Base-by-base conservation (phyloP, 2,888 invertebrate genomes). In the Tachystola acroxantha region DNA sequence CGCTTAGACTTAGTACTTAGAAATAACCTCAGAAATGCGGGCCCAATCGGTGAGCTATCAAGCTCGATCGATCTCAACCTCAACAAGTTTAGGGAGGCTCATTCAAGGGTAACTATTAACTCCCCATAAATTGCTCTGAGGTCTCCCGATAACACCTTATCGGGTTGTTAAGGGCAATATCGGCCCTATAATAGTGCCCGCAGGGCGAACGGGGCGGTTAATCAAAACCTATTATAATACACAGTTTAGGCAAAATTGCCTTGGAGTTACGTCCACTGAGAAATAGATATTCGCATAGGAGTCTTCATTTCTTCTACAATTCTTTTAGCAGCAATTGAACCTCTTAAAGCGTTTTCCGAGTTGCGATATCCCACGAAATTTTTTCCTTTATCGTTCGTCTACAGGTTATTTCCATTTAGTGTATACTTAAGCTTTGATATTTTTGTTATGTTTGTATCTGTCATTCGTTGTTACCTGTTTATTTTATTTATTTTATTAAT, bases 71-170 rank as follows among this genome's bases (percentile, higher is more conserved):
- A 32, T 41, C 31, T 19, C 30, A 22, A 27, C 35, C 12, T 33
- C 11, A 32, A 28, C 36, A 31, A 36, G 25, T 32, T 19, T 16
- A 6, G 27, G 22, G 34, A 10, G 16, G 22, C 22, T 22, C 63
- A 66, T 69, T 65, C 61, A 69, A 68, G 76, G 74, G 72, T 70
- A 62, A 64, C 78, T 69, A 76, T 81, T 74, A 79, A 72, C 75
- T 74, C 65, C 56, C 69, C 64, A 76, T 80, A 78, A 81, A 79
- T 77, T 69, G 73, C 54, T 59, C 59, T 52, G 60, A 67, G 72
- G 75, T 60, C 60, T 56, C 48, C 70, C 65, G 81, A 81, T 80
- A 80, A 67, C 77, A 72, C 74, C 68, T 78, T 80, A 81, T 81
- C 82, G 76, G 70, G 70, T 65, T 69, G 74, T 76, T 73, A 69